Conservation (phyloP, 2,888 invertebrate species). For the Melanostoma scalare region DNA sequence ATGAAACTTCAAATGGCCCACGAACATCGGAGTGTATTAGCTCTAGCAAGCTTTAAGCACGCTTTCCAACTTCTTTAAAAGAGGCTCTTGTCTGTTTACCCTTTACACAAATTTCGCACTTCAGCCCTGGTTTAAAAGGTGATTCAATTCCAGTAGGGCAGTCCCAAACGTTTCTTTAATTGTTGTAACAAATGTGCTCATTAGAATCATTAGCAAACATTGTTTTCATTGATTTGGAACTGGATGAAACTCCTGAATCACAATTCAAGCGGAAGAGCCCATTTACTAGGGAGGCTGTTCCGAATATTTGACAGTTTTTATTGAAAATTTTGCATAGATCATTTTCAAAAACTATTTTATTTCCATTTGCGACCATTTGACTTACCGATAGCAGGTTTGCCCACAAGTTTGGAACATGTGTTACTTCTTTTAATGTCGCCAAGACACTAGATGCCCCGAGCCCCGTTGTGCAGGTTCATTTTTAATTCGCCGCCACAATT, state of each 20-base stretch:
- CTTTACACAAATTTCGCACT: slow-evolving; percentile 17
- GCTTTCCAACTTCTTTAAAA: slow-evolving; percentile 24
- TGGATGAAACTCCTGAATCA: too few species aligned
- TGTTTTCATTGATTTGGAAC: too few species aligned
- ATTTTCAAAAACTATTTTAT: slow-evolving; percentile 37
- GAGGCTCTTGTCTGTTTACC: slow-evolving; percentile 27
- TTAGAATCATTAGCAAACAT: too few species aligned
- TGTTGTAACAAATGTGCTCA: too few species aligned
- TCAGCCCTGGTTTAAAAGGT: neutral
- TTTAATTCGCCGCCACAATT: slow-evolving; percentile 31
- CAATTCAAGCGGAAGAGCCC: too few species aligned
- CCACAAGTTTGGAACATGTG: slow-evolving; percentile 60
- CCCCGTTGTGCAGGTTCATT: slow-evolving; percentile 3
- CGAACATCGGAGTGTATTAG: slow-evolving; percentile 41
- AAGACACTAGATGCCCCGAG: slow-evolving; percentile 12
- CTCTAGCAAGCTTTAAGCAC: slow-evolving; percentile 26
- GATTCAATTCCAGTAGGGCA: too few species aligned
- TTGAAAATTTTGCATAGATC: slow-evolving; percentile 19
- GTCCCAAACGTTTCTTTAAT: too few species aligned
- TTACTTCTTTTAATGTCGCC: slow-evolving; percentile 54
- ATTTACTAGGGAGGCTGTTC: neutral
- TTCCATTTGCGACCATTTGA: slow-evolving; percentile 52
- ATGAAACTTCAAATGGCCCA: slow-evolving; percentile 33
- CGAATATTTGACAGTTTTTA: slow-evolving; percentile 1
- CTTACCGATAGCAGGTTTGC: slow-evolving; percentile 58